Conservation (phyloP, 2,888 invertebrate genomes). For the Pyralis farinalis region DNA sequence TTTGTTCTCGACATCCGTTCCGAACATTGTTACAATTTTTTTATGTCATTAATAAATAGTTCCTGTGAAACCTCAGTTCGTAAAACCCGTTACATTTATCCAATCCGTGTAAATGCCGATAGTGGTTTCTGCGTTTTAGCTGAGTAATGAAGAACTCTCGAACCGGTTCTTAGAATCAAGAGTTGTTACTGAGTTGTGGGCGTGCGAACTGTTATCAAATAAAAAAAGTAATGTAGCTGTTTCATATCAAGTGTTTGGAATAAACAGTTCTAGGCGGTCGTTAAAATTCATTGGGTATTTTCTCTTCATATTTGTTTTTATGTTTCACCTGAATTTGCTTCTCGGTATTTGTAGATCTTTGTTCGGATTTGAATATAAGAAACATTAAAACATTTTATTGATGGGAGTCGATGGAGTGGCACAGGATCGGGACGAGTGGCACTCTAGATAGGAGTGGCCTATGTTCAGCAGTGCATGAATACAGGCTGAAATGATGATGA, state of each 20-base stretch:
- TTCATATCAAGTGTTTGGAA: constrained; percentile 9
- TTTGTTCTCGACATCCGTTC: constrained; percentile 40
- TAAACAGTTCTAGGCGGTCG: neutral
- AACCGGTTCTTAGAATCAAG: constrained; percentile 13
- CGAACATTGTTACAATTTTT: constrained; percentile 7
- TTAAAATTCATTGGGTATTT: neutral
- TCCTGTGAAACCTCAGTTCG: neutral
- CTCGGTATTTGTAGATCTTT: too few species aligned
- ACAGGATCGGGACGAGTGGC: too few species aligned
- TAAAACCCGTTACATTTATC: neutral
- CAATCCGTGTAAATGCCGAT: neutral
- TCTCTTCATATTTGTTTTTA: too few species aligned
- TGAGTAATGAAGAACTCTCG: constrained; percentile 10
- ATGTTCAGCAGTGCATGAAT: too few species aligned
- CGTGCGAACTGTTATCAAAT: constrained; percentile 13
- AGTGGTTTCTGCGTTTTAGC: neutral
- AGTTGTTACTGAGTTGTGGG: constrained; percentile 4
- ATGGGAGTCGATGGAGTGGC: too few species aligned
- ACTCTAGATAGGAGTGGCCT: too few species aligned
- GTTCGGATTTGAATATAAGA: too few species aligned
- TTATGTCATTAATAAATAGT: constrained; percentile 3
- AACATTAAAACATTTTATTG: too few species aligned
- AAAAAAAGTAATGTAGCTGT: constrained; percentile 7
- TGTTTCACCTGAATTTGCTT: too few species aligned
- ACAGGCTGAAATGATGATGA: too few species aligned